Evolutionary conservation across 2,113 vertebrate species (phyloP).

Genomic region (Otis tarda): DNA sequence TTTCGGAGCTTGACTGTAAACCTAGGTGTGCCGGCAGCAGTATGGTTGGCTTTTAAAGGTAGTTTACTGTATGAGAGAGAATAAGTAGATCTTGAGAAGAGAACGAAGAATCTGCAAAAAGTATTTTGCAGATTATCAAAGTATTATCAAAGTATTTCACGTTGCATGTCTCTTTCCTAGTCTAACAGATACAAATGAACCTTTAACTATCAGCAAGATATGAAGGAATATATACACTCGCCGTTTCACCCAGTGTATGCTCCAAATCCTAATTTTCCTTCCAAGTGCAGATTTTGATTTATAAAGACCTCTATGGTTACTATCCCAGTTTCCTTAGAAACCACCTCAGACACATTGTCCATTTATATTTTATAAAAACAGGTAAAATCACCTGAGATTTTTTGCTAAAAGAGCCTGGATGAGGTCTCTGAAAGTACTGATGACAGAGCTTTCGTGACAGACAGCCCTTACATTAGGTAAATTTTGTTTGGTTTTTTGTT

Average conservation of each 20-base stretch:
- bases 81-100: neutral
- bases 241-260: neutral
- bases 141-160: neutral
- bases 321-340: constrained; percentile 12
- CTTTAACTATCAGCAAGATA: neutral
- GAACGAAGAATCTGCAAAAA: neutral
- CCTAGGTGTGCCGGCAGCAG: neutral
- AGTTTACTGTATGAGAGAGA: neutral
- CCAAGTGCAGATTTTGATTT: neutral
- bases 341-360: neutral
- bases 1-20: neutral
- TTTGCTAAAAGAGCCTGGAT: neutral
- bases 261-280: neutral
- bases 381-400: neutral
- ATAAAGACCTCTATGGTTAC: neutral
- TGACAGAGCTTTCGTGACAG: neutral
- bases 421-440: neutral
- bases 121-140: too few relatives aligned
- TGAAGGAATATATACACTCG: neutral
- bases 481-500: neutral
- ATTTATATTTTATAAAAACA: neutral
- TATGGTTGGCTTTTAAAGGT: neutral
- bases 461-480: neutral
- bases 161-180: neutral
- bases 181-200: neutral